Evolutionary conservation across 2,113 vertebrate genomes (phyloP), one percentile per base, ranked within the genome.

Genomic region (Smithornis capensis): DNA sequence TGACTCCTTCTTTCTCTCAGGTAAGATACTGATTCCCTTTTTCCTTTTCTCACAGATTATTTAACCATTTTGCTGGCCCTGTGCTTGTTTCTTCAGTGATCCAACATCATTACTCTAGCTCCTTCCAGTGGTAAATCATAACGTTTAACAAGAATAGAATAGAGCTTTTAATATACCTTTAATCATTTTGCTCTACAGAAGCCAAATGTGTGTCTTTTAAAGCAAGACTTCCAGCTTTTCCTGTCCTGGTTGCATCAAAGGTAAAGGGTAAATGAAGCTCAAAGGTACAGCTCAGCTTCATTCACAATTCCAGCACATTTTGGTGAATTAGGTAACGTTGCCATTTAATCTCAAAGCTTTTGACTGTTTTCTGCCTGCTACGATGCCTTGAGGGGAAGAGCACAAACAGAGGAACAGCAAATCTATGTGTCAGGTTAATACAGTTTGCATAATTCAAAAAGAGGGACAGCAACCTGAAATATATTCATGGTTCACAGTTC

Each of bases 41-140:
- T 90, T 74, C 29, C 22, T 89, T 79, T 80, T 28, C 64, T 90
- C 68, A 59, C 25, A 74, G 49, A 83, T 29, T 93, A 89, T 97
- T 97, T 97, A 97, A 96, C 94, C 81, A 89, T 94, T 71, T 55
- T 74, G 79, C 90, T 82, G 83, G 45, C 50, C 53, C 57, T 53
- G 17, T 71, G 47, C 56, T 40, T 47, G 31, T 63, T 75, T 73
- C 76, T 89, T 87, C 88, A 82, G 91, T 76, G 95, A 96, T 94
- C 94, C 97, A 97, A 97, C 81, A 96, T 94, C 97, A 97, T 98
- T 96, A 96, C 97, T 97, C 96, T 97, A 97, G 98, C 98, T 98
- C 98, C 98, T 98, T 98, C 98, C 97, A 98, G 98, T 98, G 97
- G 97, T 93, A 97, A 97, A 97, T 97, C 94, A 91, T 50, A 96